phyloP scores from a whole-genome alignment of 2,113 vertebrate species.

The Sorex araneus region DNA sequence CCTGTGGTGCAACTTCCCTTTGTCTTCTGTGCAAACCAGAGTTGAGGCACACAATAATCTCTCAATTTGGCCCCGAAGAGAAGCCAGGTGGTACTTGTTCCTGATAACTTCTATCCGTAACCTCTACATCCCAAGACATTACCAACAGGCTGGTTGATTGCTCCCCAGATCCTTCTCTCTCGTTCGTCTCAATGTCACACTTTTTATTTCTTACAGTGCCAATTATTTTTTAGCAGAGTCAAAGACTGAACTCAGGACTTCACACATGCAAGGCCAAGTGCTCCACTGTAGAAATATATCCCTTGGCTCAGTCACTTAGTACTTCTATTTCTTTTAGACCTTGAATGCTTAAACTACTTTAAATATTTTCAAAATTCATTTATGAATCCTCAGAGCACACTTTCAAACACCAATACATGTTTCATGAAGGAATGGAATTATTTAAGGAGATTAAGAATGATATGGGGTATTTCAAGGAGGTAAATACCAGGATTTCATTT shows the following conservation, averaged over 20 bases:
- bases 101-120: background rate
- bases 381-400: background rate
- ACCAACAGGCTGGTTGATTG: background rate
- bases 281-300: no score
- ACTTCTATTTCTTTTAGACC: background rate
- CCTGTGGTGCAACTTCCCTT: background rate
- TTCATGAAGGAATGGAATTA: conserved; percentile 29
- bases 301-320: no score
- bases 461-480: background rate
- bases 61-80: background rate
- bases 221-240: no score
- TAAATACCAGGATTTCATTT: background rate
- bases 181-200: no score
- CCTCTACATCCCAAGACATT: background rate
- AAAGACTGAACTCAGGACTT: no score
- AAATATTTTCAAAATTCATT: background rate
- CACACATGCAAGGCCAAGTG: no score
- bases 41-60: background rate
- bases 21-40: background rate
- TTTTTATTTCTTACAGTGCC: no score
- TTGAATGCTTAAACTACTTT: background rate
- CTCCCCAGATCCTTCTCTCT: background rate
- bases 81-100: background rate
- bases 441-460: background rate
- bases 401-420: background rate